Conservation (phyloP, 2,113 vertebrate species). For the Stigmatopora nigra region DNA sequence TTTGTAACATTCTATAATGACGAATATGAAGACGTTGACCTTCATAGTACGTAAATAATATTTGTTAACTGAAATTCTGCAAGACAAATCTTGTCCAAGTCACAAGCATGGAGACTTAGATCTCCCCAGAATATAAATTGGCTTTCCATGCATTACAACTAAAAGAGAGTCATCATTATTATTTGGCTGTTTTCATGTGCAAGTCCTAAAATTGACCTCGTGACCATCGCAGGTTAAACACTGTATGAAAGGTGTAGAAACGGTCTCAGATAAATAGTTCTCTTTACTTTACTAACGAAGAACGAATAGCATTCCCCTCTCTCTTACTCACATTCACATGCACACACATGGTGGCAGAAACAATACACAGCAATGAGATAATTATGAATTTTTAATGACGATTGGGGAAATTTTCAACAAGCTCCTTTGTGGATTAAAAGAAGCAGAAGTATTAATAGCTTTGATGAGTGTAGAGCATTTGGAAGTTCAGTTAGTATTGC, state of each 20-base stretch:
- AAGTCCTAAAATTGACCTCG: too few relatives aligned
- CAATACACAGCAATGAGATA: background rate
- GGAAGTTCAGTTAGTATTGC: background rate
- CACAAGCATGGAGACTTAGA: background rate
- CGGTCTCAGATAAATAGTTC: background rate
- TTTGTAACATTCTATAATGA: background rate
- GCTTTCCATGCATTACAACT: background rate
- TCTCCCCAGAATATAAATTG: background rate
- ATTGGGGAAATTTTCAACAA: background rate
- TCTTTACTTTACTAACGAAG: background rate
- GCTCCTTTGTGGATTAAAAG: background rate
- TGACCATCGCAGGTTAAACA: background rate
- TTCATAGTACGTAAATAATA: background rate
- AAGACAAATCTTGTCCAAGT: slow-evolving; percentile 5
- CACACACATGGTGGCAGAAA: background rate
- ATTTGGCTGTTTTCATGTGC: background rate
- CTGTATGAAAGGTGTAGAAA: background rate
- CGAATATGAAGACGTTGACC: background rate
- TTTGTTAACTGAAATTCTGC: background rate
- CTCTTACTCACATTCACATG: background rate
- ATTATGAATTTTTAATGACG: background rate
- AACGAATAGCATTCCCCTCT: background rate
- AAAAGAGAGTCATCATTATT: background rate
- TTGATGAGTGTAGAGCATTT: background rate
- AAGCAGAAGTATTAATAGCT: background rate